Conservation (phyloP, 2,113 vertebrate species). For the Callipepla californica region DNA sequence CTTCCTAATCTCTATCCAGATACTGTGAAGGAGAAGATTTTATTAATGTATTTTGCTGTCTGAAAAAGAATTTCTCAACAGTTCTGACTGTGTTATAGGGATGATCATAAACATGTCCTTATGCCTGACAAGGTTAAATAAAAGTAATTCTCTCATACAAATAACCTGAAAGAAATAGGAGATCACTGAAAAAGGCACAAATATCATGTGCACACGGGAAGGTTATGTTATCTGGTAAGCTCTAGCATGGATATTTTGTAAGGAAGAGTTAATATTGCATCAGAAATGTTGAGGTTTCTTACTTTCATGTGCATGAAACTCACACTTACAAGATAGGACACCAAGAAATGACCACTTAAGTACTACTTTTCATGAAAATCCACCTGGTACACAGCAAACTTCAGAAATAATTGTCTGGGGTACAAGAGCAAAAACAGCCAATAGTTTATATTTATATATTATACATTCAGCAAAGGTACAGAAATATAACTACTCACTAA, state of each 20-base stretch:
- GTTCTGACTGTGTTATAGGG: background rate
- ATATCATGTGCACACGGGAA: background rate
- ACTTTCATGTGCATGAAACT: background rate
- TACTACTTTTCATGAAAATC: background rate
- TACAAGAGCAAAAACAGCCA: background rate
- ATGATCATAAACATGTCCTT: background rate
- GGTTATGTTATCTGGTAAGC: background rate
- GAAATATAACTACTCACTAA: background rate
- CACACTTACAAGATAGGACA: background rate
- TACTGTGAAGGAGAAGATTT: background rate
- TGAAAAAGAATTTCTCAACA: background rate
- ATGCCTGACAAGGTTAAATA: constrained; percentile 17
- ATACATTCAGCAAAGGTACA: background rate
- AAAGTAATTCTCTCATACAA: background rate
- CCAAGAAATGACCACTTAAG: background rate
- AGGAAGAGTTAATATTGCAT: background rate
- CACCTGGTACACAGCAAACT: background rate
- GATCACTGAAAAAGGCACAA: background rate
- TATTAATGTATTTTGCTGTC: background rate
- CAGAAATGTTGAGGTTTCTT: background rate
- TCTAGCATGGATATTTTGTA: background rate
- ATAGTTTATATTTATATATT: background rate
- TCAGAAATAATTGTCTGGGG: background rate
- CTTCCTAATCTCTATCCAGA: background rate
- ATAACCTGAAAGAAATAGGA: background rate